These are phyloP conservation scores for Frankliniella intonsa DNA, from an alignment of 2,888 invertebrate species.

Conservation along the genomic window DNA sequence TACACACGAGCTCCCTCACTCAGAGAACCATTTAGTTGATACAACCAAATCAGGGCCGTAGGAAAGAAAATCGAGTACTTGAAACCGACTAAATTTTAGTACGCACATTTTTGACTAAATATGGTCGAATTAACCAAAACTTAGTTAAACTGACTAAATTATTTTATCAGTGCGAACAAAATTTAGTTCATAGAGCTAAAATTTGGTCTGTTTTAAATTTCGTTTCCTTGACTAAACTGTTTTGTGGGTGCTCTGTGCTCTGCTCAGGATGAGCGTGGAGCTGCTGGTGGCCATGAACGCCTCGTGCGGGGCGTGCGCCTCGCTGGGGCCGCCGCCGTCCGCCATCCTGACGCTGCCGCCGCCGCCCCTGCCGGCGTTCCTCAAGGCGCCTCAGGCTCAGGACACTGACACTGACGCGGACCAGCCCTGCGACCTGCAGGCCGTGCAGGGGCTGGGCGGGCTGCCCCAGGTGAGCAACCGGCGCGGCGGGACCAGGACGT, in stretches of 20 bases:
- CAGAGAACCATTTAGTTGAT: too few species aligned
- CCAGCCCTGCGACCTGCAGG: slow-evolving; percentile 43
- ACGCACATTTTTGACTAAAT: too few species aligned
- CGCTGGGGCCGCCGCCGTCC: slow-evolving; percentile 73
- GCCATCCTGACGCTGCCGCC: slow-evolving; percentile 78
- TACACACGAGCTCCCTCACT: not conserved
- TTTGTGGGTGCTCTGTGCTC: not conserved
- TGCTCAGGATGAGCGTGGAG: slow-evolving; percentile 38
- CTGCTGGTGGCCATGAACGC: slow-evolving; percentile 42
- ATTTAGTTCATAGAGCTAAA: too few species aligned
- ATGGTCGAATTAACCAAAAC: too few species aligned
- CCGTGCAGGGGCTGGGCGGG: slow-evolving; percentile 61
- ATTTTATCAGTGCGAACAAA: too few species aligned
- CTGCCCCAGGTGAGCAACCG: slow-evolving; percentile 45
- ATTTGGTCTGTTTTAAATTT: too few species aligned
- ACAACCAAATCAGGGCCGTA: too few species aligned
- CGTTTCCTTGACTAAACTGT: too few species aligned
- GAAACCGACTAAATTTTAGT: too few species aligned
- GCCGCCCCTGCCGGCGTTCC: slow-evolving; percentile 74
- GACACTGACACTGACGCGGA: slow-evolving; percentile 40
- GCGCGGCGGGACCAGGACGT: slow-evolving; percentile 32
- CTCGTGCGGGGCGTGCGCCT: slow-evolving; percentile 46
- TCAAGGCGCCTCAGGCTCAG: too few species aligned
- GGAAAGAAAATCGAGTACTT: too few species aligned
- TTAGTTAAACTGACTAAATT: too few species aligned